Percentiles rank a stretch among this genome's conserved stretches.
phyloP scores from a whole-genome alignment of 2,888 invertebrate species.

The Scaptomyza cyrtandrae region DNA sequence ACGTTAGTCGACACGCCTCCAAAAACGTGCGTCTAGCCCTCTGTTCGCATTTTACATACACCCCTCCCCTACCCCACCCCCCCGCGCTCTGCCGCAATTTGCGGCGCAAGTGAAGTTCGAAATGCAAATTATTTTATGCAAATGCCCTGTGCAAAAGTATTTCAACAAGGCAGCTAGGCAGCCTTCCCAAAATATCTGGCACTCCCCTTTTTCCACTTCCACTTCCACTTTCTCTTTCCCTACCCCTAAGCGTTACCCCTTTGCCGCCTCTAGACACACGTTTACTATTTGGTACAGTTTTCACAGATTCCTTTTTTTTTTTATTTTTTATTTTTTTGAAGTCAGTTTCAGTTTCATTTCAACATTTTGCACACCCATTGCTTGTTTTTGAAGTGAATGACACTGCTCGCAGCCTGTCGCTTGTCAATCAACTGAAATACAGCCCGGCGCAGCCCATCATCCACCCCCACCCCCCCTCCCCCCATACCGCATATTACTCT shows the following conservation, averaged over 20 bases:
- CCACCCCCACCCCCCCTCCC: background rate
- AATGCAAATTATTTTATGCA: slow-evolving; percentile 73
- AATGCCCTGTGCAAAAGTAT: slow-evolving; percentile 62
- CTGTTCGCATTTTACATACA: too few relatives aligned
- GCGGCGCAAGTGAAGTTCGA: slow-evolving; percentile 53
- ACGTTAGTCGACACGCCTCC: background rate
- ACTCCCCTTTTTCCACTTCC: too few relatives aligned
- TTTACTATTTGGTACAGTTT: slow-evolving; percentile 17
- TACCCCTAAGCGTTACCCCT: background rate
- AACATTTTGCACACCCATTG: slow-evolving; percentile 63
- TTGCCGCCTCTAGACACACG: background rate
- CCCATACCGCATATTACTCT: too few relatives aligned
- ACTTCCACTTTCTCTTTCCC: too few relatives aligned
- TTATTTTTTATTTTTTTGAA: slow-evolving; percentile 20
- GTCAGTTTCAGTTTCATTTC: slow-evolving; percentile 50
- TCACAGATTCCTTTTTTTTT: slow-evolving; percentile 31
- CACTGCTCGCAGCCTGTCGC: slow-evolving; percentile 59
- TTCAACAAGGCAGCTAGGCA: slow-evolving; percentile 61
- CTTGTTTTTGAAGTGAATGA: slow-evolving; percentile 66
- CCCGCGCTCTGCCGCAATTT: background rate
- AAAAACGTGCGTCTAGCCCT: slow-evolving; percentile 32
- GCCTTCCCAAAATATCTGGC: slow-evolving; percentile 4
- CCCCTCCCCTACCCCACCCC: too few relatives aligned
- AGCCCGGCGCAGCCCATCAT: background rate
- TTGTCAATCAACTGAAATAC: slow-evolving; percentile 63